Evolutionary conservation across 2,888 invertebrate genomes (phyloP).

Genomic region (Microctonus aethiopoides): DNA sequence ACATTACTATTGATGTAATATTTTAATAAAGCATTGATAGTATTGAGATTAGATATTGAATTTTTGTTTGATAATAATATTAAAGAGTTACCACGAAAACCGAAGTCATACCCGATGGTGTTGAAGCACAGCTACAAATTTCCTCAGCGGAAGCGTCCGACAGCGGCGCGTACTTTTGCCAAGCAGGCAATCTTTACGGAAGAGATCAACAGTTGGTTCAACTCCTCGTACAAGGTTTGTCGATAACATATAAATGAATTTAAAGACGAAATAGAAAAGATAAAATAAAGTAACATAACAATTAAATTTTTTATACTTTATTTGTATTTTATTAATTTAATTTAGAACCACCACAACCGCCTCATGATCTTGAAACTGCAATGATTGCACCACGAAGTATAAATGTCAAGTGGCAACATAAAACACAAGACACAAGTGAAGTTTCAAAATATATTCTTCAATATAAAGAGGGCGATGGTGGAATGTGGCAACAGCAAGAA

Average conservation of each 20-base stretch:
- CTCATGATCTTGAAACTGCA: constrained; percentile 75
- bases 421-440: constrained; percentile 76
- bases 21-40: no score
- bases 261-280: neutral
- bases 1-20: no score
- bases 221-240: constrained; percentile 75
- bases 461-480: constrained; percentile 74
- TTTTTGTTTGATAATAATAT: constrained; percentile 19
- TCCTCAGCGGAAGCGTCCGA: constrained; percentile 77
- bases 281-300: neutral
- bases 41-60: no score
- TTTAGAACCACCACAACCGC: constrained; percentile 79
- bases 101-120: constrained; percentile 77
- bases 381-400: constrained; percentile 79
- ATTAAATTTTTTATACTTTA: constrained; percentile 6
- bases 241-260: neutral
- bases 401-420: constrained; percentile 81
- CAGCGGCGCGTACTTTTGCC: constrained; percentile 82
- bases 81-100: constrained; percentile 73
- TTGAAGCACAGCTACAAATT: constrained; percentile 78
- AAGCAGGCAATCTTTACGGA: constrained; percentile 80
- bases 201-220: constrained; percentile 79
- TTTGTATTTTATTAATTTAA: constrained; percentile 20
- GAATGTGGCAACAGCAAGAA: constrained; percentile 71
- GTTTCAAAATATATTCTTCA: constrained; percentile 78